phyloP scores from a whole-genome alignment of 1,140 invertebrate species.

The Trichogramma pretiosum region DNA sequence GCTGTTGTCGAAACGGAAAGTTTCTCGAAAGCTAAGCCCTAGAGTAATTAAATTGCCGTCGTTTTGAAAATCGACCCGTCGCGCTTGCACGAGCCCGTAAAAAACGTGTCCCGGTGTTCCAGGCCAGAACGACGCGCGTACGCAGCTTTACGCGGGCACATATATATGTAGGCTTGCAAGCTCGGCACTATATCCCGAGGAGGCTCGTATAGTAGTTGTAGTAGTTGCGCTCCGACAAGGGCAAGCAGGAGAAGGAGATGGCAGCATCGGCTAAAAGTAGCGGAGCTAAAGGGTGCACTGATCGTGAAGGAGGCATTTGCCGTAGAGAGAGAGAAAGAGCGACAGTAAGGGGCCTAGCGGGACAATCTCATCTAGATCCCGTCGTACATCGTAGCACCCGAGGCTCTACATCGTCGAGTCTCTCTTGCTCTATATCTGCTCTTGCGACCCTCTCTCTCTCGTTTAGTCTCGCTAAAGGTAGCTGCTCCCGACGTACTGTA shows the following conservation, averaged over 20 bases:
- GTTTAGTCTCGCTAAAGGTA: constrained; percentile 19
- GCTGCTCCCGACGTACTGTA: constrained; percentile 6
- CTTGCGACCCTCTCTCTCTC: constrained; percentile 9
- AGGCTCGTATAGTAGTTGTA: no score
- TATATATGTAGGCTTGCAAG: no score
- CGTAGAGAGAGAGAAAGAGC: neutral
- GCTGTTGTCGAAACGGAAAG: no score
- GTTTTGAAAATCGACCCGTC: constrained; percentile 12
- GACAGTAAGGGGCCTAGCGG: constrained; percentile 29
- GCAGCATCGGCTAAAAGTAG: constrained; percentile 19
- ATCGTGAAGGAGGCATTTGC: constrained; percentile 28
- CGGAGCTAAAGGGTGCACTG: constrained; percentile 41
- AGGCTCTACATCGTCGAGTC: constrained; percentile 40
- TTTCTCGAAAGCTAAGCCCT: neutral
- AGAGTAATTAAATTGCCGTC: constrained; percentile 16
- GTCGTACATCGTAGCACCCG: constrained; percentile 43
- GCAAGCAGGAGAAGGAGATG: neutral
- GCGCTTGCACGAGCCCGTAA: constrained; percentile 2
- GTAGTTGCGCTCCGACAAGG: neutral
- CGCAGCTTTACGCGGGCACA: no score
- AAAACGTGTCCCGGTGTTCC: no score
- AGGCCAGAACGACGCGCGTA: no score
- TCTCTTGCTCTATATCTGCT: constrained; percentile 18
- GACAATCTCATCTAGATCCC: constrained; percentile 47
- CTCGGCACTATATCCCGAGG: no score